Evolutionary conservation across 1,140 invertebrate species (phyloP).

Genomic region (Schlechtendalia chinensis): DNA sequence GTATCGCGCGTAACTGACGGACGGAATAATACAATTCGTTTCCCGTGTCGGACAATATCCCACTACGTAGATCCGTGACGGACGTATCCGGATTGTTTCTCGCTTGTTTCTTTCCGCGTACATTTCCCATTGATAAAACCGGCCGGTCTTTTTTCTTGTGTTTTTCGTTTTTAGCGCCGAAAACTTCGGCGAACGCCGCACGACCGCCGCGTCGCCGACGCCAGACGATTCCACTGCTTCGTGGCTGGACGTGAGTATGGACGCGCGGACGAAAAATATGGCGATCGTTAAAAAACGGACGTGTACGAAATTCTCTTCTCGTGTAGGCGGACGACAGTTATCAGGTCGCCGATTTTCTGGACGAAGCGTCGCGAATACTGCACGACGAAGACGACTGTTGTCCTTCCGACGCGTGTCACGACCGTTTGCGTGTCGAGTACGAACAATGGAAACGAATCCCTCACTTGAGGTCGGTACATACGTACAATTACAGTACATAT

Average conservation of each 20-base stretch:
- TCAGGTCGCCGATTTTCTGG: neutral
- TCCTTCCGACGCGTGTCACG: slow-evolving; percentile 4
- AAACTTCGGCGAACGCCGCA: neutral
- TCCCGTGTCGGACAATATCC: no score
- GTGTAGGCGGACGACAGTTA: slow-evolving; percentile 18
- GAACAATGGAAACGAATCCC: slow-evolving; percentile 44
- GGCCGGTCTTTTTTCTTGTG: neutral
- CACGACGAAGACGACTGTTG: slow-evolving; percentile 5
- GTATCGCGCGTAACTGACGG: no score
- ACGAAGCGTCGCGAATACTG: slow-evolving; percentile 21
- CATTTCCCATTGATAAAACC: no score
- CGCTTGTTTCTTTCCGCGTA: no score
- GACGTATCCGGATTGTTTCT: no score
- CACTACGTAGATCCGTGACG: no score
- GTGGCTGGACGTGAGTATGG: slow-evolving; percentile 33
- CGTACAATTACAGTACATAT: no score
- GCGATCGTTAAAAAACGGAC: neutral
- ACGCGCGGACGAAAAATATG: no score
- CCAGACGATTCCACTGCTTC: slow-evolving; percentile 37
- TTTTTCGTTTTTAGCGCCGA: neutral
- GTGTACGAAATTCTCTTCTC: neutral
- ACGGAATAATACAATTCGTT: no score
- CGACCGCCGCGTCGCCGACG: neutral
- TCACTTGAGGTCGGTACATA: slow-evolving; percentile 27
- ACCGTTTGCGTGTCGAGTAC: slow-evolving; percentile 4